Evolutionary conservation across 2,113 vertebrate species (phyloP).

Genomic region (Lathamus discolor): DNA sequence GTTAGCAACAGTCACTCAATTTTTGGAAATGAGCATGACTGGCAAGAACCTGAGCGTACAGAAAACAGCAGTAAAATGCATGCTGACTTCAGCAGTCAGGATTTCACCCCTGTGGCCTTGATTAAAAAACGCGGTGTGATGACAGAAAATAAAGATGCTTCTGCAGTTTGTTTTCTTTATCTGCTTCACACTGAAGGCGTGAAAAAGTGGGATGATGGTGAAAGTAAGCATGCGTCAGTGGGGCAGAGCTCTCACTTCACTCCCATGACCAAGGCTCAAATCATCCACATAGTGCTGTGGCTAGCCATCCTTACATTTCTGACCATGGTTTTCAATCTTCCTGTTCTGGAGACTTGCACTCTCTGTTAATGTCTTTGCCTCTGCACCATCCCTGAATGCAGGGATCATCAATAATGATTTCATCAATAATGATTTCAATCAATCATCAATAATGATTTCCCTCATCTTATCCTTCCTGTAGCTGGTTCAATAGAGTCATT

Average conservation of each 20-base stretch:
- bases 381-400: not conserved
- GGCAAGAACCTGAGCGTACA: not conserved
- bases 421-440: not conserved
- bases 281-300: fast-evolving
- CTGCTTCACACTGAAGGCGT: not conserved
- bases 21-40: not conserved
- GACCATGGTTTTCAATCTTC: not conserved
- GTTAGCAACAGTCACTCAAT: fast-evolving
- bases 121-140: not conserved
- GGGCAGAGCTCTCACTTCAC: not conserved
- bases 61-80: not conserved
- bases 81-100: not conserved
- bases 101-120: not conserved
- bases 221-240: not conserved
- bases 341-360: not conserved
- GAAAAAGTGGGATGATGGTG: not conserved
- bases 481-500: slow-evolving; percentile 1
- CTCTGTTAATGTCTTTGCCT: not conserved
- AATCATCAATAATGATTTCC: not conserved
- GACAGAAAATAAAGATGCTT: not conserved
- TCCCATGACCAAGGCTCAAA: not conserved
- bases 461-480: not conserved
- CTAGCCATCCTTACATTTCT: fast-evolving
- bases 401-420: not conserved
- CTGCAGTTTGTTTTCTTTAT: not conserved